A percentile compares a stretch with the other conserved stretches of the same genome.
These are phyloP conservation scores for Macquaria australasica DNA, from an alignment of 2,113 vertebrate genomes.

Conservation along the genomic window DNA sequence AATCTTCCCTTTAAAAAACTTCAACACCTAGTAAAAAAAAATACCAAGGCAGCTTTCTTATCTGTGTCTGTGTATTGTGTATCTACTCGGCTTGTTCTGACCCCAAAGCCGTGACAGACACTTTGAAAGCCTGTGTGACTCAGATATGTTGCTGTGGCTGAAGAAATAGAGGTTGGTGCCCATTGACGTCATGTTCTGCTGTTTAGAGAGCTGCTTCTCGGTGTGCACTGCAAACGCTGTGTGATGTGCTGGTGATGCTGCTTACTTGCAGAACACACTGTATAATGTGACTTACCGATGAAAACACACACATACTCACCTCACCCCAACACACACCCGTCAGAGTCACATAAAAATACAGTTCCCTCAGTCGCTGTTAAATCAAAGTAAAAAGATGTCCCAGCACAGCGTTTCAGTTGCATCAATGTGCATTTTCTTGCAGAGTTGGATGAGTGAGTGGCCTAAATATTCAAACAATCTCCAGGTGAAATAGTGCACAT, in stretches of 20 bases:
- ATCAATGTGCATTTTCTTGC: conserved; percentile 1
- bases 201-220: conserved; percentile 49
- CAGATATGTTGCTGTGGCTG: conserved; percentile 42
- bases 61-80: conserved; percentile 17
- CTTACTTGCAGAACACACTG: conserved; percentile 32
- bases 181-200: conserved; percentile 61
- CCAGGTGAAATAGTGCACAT: conserved; percentile 32
- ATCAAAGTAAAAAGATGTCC: conserved; percentile 18
- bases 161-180: conserved; percentile 39
- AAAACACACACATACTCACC: conserved; percentile 23
- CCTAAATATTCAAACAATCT: conserved; percentile 43
- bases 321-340: background rate
- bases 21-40: background rate
- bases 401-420: conserved; percentile 15
- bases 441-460: conserved; percentile 21
- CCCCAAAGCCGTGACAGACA: conserved; percentile 44
- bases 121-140: conserved; percentile 51
- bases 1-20: background rate
- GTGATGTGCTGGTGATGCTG: conserved; percentile 45
- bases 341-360: conserved; percentile 14
- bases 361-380: conserved; percentile 10
- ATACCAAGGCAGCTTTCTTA: background rate
- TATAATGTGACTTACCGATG: conserved; percentile 39
- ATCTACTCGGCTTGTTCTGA: conserved; percentile 35
- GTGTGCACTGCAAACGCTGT: conserved; percentile 45